phyloP scores from a whole-genome alignment of 1,140 invertebrate species.

The Phymorhynchus buccinoides region DNA sequence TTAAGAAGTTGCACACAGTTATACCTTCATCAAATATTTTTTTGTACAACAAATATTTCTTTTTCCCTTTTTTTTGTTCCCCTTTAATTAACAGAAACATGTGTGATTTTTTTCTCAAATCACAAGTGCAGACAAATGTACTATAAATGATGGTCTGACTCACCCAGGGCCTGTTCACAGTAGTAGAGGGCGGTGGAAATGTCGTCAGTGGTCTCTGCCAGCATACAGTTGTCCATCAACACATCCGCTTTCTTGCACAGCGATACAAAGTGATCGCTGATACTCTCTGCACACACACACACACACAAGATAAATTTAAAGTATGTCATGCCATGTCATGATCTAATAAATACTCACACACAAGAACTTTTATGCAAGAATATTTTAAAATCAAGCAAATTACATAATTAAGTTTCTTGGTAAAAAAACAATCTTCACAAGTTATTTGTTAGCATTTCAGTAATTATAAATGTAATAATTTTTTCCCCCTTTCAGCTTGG shows the following conservation, averaged over 20 bases:
- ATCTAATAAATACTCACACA: not conserved
- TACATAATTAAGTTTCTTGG: too few relatives aligned
- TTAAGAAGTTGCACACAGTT: too few relatives aligned
- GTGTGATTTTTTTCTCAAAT: too few relatives aligned
- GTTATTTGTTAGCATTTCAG: too few relatives aligned
- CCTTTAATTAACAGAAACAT: too few relatives aligned
- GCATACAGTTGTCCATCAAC: slow-evolving; percentile 66
- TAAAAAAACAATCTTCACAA: too few relatives aligned
- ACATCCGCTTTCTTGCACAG: slow-evolving; percentile 62
- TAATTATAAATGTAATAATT: too few relatives aligned
- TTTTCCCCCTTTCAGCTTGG: too few relatives aligned
- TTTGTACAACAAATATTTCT: too few relatives aligned
- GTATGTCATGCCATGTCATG: not conserved
- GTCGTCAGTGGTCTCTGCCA: slow-evolving; percentile 62
- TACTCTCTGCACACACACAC: not conserved
- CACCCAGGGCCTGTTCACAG: slow-evolving; percentile 64
- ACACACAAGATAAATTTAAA: not conserved
- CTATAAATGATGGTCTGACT: slow-evolving; percentile 9
- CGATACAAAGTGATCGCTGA: slow-evolving; percentile 54
- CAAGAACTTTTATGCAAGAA: not conserved
- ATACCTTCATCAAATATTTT: too few relatives aligned
- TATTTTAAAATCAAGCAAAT: too few relatives aligned
- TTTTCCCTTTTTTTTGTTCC: too few relatives aligned
- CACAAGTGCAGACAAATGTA: not conserved
- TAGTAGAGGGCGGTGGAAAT: slow-evolving; percentile 50